Evolutionary conservation across 2,797 vertebrate genomes (phyloP).

Genomic region (Bradypodion pumilum): DNA sequence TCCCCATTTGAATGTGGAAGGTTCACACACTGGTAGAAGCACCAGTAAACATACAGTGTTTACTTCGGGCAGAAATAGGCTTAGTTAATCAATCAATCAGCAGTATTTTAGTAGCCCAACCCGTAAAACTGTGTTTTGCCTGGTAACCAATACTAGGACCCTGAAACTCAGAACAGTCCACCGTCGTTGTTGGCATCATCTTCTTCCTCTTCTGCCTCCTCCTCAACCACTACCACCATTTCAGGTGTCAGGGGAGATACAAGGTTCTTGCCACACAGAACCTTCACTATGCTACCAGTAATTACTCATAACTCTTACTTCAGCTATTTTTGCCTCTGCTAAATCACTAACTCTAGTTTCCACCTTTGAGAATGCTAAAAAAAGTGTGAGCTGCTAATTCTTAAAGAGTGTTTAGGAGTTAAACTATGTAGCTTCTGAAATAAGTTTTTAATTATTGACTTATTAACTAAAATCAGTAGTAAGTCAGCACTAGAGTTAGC

Average conservation of each 20-base stretch:
- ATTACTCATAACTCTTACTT: neutral
- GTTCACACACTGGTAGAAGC: neutral
- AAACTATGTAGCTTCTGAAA: no score
- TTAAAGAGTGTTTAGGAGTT: neutral
- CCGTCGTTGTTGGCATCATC: no score
- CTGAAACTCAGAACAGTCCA: neutral
- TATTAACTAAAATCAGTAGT: no score
- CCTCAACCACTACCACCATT: no score
- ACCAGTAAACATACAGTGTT: conserved; percentile 8
- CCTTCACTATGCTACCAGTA: neutral
- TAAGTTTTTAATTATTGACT: no score
- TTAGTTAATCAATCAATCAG: neutral
- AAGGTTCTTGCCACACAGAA: neutral
- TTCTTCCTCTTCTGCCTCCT: no score
- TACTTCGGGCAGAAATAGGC: neutral
- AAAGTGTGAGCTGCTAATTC: neutral
- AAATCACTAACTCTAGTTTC: neutral
- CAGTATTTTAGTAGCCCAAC: neutral
- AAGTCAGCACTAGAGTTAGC: no score
- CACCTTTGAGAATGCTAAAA: neutral
- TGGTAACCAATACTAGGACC: neutral
- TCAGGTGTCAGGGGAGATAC: no score
- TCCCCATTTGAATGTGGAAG: neutral
- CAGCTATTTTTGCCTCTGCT: neutral
- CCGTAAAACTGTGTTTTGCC: no score